Percentiles rank a stretch among this genome's conserved stretches.
phyloP scores from a whole-genome alignment of 2,888 invertebrate genomes.

The Drosophila emarginata region DNA sequence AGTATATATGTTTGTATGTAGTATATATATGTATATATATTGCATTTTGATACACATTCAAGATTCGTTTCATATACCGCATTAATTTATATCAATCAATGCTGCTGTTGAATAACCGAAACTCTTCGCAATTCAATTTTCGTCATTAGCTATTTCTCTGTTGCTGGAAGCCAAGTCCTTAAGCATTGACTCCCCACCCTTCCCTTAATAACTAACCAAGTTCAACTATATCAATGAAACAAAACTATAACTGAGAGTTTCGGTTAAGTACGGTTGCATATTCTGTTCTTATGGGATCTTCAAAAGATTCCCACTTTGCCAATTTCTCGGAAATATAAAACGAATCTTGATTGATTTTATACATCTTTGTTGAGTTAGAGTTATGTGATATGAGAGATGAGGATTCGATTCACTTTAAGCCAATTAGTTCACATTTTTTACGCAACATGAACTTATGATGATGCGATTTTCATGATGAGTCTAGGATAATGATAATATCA shows the following conservation, averaged over 20 bases:
- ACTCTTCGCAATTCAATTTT: no score
- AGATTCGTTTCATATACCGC: neutral
- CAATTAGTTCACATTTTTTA: conserved; percentile 19
- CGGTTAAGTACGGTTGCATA: neutral
- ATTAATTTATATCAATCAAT: neutral
- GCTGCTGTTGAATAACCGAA: no score
- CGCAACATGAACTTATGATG: neutral
- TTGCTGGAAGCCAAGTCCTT: no score
- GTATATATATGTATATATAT: conserved; percentile 36
- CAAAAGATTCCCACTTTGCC: neutral
- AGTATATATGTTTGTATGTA: conserved; percentile 31
- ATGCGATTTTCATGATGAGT: conserved; percentile 6
- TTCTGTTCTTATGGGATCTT: neutral
- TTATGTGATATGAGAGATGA: conserved; percentile 2
- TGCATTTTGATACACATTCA: conserved; percentile 21
- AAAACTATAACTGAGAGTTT: no score
- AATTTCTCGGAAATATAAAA: neutral
- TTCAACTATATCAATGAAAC: no score
- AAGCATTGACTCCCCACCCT: no score
- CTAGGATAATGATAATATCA: conserved; percentile 16
- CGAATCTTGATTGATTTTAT: conserved; percentile 2
- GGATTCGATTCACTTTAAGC: conserved; percentile 10
- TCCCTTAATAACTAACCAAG: no score
- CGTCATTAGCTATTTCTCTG: no score
- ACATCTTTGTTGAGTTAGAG: conserved; percentile 9